Evolutionary conservation across 2,888 invertebrate genomes (phyloP), one percentile per base, ranked within the genome.

Genomic region (Punctoribates punctum): DNA sequence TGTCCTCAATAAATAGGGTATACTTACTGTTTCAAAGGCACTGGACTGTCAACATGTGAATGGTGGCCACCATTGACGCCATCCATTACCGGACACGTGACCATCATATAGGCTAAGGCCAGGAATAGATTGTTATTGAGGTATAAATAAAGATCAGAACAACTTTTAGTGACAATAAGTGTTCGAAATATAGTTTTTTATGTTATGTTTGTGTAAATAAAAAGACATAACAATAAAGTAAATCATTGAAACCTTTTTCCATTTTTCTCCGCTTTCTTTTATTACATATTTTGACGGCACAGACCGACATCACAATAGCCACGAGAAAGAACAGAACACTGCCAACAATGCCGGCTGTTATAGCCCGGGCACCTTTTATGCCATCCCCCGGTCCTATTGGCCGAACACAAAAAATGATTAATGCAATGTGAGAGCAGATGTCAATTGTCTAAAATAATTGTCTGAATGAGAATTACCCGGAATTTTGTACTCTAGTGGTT

Each of bases 281-380:
- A 88, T 96, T 96, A 89, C 95, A 95, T 86, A 96, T 95, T 88
- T 96, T 95, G 83, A 96, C 95, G 82, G 95, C 94, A 88, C 96
- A 95, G 83, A 96, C 92, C 82, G 96, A 95, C 83, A 97, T 89
- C 84, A 96, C 94, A 86, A 96, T 94, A 85, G 96, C 95, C 83
- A 96, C 95, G 84, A 96, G 92, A 88, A 96, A 94, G 89, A 97
- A 96, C 84, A 96, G 89, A 83, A 97, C 91, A 81, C 96, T 96
- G 82, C 96, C 96, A 81, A 96, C 94, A 82, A 96, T 93, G 79
- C 96, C 96, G 82, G 96, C 96, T 79, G 94, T 94, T 85, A 95
- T 94, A 81, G 80, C 80, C 57, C 78, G 79, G 38, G 78, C 78
- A n/a, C 79, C 46, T 23, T 75, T 48, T 25, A 42, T n/a, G 9